Evolutionary conservation across 2,888 invertebrate genomes (phyloP).

Genomic region (Melanargia galathea): DNA sequence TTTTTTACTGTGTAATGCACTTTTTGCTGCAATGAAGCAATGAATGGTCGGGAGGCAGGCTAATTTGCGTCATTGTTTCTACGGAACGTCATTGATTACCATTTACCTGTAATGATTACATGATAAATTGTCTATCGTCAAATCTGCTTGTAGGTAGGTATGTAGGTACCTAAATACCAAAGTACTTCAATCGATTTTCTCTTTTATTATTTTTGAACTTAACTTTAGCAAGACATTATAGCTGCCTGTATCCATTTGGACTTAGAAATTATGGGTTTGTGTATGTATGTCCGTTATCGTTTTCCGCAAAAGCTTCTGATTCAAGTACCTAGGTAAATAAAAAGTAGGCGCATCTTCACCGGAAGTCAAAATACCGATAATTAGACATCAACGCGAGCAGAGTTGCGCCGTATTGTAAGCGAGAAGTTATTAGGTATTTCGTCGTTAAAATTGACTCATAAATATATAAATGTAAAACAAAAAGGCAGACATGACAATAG

Average conservation of each 20-base stretch:
- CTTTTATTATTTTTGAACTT: too few relatives aligned
- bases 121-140: conserved; percentile 2
- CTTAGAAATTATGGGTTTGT: too few relatives aligned
- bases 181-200: too few relatives aligned
- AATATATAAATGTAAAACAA: background rate
- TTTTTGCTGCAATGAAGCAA: conserved; percentile 54
- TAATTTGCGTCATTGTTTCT: conserved; percentile 67
- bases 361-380: background rate
- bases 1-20: conserved; percentile 43
- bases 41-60: conserved; percentile 54
- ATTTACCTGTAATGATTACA: conserved; percentile 1
- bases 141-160: background rate
- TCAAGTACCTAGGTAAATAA: too few relatives aligned
- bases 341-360: background rate
- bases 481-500: conserved; percentile 24
- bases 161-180: too few relatives aligned
- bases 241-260: too few relatives aligned
- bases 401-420: background rate
- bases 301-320: too few relatives aligned
- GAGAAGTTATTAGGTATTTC: background rate
- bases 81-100: conserved; percentile 66
- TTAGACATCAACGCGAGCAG: conserved; percentile 16
- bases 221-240: too few relatives aligned
- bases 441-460: conserved; percentile 7
- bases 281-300: too few relatives aligned